Base-by-base conservation (phyloP, 2,797 vertebrate genomes). In the Sphenodon punctatus region DNA sequence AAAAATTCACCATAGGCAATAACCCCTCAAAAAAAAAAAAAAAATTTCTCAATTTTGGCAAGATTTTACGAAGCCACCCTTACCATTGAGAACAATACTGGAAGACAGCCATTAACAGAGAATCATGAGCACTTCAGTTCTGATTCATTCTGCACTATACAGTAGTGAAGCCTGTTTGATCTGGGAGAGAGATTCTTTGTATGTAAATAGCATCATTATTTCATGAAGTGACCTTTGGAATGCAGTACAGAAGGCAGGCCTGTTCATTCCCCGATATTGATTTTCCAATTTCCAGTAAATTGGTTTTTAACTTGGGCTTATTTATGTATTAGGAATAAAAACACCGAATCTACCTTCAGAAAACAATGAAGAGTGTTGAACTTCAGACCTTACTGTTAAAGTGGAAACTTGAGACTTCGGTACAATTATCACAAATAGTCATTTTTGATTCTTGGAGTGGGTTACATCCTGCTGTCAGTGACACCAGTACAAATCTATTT, bases 261-360 rank as follows among this genome's bases (percentile, higher is more conserved):
- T 53, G 58, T 49, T 88, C 90, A 90, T 92, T 91, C 86, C 68
- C 64, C 90, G 89, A 88, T 95, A 97, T 94, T 91, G 96, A 97
- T 97, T 97, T 97, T 96, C 90, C 95, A 96, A 95, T 97, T 96
- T 94, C 82, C 67, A 90, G 80, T 67, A 86, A 95, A 96, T 95
- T 96, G 92, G 74, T 86, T 92, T n/a, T 89, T 84, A 86, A 93
- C 88, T 92, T 56, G 51, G 30, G 71, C 72, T 67, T 20, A 46
- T 88, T 91, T 82, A 85, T 77, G 65, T 82, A 67, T 45, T 63
- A 80, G 64, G 59, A 82, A 69, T 82, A 73, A 87, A 90, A 90
- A 82, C 34, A 51, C 60, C 75, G 73, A 69, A 78, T 71, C 65
- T 72, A 68, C 63, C 74, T 89, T 68, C 25, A 69, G 75, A 85